Evolutionary conservation across 1,140 invertebrate genomes (phyloP), one percentile per base, ranked within the genome.

Genomic region (Chrysomallon squamiferum): DNA sequence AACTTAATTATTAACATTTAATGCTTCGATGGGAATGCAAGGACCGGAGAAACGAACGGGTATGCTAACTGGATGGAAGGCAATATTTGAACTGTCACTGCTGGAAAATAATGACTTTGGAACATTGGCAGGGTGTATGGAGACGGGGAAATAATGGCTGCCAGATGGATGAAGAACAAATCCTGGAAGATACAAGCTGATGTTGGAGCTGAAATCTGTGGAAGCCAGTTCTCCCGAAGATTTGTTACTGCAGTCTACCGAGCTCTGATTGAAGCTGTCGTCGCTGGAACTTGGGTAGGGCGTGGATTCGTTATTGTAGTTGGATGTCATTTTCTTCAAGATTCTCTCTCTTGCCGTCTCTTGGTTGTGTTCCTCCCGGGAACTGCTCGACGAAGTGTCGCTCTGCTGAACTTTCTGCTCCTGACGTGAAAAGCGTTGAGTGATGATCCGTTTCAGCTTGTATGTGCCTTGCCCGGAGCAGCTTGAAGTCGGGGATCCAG

Each of bases 381-480:
- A 73, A 27, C 50, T 54, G 61, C 71, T 74, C 29, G 60, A 65
- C 33, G 70, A 72, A 27, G 72, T 71, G 62, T 75, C 73, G 52
- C 74, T 72, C 13, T 65, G 38, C 20, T 66, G 59, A 4, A 41
- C 52, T 25, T 62, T 61, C 38, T 72, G 71, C 32, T 73, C 71
- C 56, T 86, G 86, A 32, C 86, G 78, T 18, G 82, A 83, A 77
- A 97, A 97, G 52, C 95, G 87, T 78, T 95, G 91, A 72, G 96
- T 95, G 66, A 97, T 97, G 71, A 93, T 94, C 73, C 93, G 96
- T 86, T 97, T 97, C 86, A 96, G 96, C 86, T 97, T 96, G 86
- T 96, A 96, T 71, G 75, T 75, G 43, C 69, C 68, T 54, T 54
- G 50, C 15, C 35, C 35, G 15, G 35, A 38, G 35, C 35, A 38